Base-by-base conservation (phyloP, 1,140 invertebrate genomes). In the Penaeus chinensis region DNA sequence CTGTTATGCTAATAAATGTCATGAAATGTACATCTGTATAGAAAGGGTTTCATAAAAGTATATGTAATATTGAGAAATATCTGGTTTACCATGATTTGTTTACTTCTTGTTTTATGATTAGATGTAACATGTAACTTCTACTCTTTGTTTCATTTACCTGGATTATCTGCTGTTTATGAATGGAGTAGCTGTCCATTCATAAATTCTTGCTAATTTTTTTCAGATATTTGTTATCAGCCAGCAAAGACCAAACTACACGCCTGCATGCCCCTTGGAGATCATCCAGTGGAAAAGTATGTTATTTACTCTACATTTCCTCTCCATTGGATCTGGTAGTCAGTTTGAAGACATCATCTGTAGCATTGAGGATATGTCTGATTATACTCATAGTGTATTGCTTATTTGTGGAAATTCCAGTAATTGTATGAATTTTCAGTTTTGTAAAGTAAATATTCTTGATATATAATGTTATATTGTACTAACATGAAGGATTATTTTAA, bases 161-260 rank as follows among this genome's bases (percentile, higher is more conserved):
- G 20, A 32, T 37, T 32, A 11, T 78, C 76, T 78, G 22, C 42
- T 42, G n/a, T 16, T 65, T 47, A 11, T 85, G 27, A 24, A 11
- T 86, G 18, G 42, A 11, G 32, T 37, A 22, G 20, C 54, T 10
- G 4, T 71, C 19, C 3, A 24, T 4, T 83, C 66, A 42, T 71
- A 20, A n/a, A 61, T 37, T 62, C 18, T 22, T 16, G 22, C 10
- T n/a, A 24, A 69, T 42, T 62, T 81, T 61, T 87, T 69, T 24
- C 71, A 90, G 88, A 54, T 94, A 92, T 90, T 91, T 99, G 37
- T 90, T 99, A 42, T 95, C 94, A 80, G 94, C 95, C 0, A 96
- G 96, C 85, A 91, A 93, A 7, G 98, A 99, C 93, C 97, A 99
- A 93, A 99, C 98, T 18, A 96, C 97, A 0, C 93, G 98, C 91